phyloP scores from a whole-genome alignment of 2,113 vertebrate genomes.

The Clinocottus analis region DNA sequence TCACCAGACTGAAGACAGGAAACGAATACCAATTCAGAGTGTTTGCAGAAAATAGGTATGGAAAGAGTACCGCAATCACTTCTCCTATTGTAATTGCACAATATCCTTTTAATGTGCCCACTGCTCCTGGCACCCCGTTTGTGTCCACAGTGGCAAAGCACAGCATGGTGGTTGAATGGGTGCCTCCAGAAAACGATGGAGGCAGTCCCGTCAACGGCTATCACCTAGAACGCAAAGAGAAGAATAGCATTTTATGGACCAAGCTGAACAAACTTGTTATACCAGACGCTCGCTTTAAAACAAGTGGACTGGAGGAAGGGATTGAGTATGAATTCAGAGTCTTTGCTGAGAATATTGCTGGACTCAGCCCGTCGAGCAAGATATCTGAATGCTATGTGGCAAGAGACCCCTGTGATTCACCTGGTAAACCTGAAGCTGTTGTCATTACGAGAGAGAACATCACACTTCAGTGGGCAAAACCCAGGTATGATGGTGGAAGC shows the following conservation, averaged over 20 bases:
- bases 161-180: slow-evolving; percentile 95
- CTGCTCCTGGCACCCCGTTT: slow-evolving; percentile 90
- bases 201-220: slow-evolving; percentile 94
- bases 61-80: slow-evolving; percentile 91
- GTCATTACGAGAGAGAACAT: slow-evolving; percentile 92
- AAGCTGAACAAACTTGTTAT: slow-evolving; percentile 94
- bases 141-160: slow-evolving; percentile 91
- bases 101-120: slow-evolving; percentile 94
- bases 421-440: slow-evolving; percentile 93
- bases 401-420: slow-evolving; percentile 94
- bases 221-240: slow-evolving; percentile 97
- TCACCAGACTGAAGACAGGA: slow-evolving; percentile 93
- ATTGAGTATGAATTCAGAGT: slow-evolving; percentile 98
- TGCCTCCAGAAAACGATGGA: slow-evolving; percentile 92
- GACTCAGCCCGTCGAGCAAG: slow-evolving; percentile 92
- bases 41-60: slow-evolving; percentile 96
- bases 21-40: slow-evolving; percentile 97
- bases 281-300: slow-evolving; percentile 91
- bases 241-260: slow-evolving; percentile 97
- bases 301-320: slow-evolving; percentile 93
- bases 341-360: slow-evolving; percentile 96
- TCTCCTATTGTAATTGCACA: slow-evolving; percentile 90
- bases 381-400: slow-evolving; percentile 92
- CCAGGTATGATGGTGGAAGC: slow-evolving; percentile 95
- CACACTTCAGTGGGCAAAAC: slow-evolving; percentile 94